These are phyloP conservation scores for Parthenolecanium corni DNA, from an alignment of 2,888 invertebrate genomes.

Conservation along the genomic window DNA sequence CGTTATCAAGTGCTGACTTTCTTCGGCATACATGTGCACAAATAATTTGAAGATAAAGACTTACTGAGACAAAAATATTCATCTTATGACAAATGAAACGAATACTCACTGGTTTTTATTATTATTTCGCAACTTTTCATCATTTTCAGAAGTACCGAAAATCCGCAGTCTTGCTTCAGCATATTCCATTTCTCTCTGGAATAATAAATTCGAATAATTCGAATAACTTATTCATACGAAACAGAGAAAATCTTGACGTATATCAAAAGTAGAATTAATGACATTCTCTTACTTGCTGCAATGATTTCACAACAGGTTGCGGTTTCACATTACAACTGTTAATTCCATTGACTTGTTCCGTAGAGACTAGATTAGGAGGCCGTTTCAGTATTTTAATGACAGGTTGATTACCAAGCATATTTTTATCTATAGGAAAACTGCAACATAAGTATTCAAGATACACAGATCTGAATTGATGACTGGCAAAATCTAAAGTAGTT, in stretches of 20 bases:
- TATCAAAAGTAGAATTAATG: constrained; percentile 10
- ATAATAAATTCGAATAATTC: constrained; percentile 5
- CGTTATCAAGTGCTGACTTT: no score
- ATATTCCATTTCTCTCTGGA: constrained; percentile 80
- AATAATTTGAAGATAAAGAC: no score
- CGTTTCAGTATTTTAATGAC: constrained; percentile 73
- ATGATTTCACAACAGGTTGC: constrained; percentile 62
- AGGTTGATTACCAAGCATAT: constrained; percentile 44
- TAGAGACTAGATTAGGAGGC: constrained; percentile 41
- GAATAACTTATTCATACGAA: no score
- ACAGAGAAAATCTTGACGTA: constrained; percentile 4
- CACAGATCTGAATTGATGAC: no score
- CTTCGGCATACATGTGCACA: no score
- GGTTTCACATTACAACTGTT: constrained; percentile 56
- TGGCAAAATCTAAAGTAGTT: background rate
- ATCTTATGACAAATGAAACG: background rate
- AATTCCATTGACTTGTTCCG: constrained; percentile 44
- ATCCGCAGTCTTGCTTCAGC: constrained; percentile 83
- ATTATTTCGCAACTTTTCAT: constrained; percentile 18
- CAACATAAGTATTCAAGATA: no score
- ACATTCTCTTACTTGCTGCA: constrained; percentile 52
- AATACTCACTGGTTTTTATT: constrained; percentile 19
- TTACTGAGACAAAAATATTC: no score
- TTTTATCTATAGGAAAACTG: background rate
- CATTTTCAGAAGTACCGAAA: constrained; percentile 49